Evolutionary conservation across 2,888 invertebrate genomes (phyloP), one percentile per base, ranked within the genome.

Genomic region (Argyra leucocephala): DNA sequence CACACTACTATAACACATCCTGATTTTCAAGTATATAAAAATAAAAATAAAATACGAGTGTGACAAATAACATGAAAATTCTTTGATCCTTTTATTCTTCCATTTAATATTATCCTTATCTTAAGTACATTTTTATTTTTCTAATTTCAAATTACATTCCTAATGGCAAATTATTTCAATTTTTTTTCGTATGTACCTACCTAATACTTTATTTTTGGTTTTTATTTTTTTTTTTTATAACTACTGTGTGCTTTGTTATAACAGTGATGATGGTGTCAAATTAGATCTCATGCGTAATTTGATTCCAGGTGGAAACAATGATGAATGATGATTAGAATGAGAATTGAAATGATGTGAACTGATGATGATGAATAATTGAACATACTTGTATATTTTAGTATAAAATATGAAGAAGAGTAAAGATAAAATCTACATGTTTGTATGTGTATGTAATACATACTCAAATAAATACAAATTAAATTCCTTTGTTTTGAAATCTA

Each of bases 281-380:
- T 48, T 48, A 48, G 48, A 48, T 48, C 2, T 48, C 18, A 48
- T 65, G 37, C 64, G 69, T 67, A 69, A 69, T 66, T 65, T 68
- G 69, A 69, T 67, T 68, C 69, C 69, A 69, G 67, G 68, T 68
- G 68, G 66, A 61, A 62, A 62, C 26, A 66, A 66, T 60, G 15
- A 48, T 48, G n/a, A 48, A 18, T 48, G 3, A 31, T 31, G 12
- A 31, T 31, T 48, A 18, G n/a, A 48, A 48, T 48, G 48, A 48
- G n/a, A n/a, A n/a, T n/a, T 48, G 48, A 48, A 48, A 18, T 48
- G 48, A 48, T 48, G 48, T 15, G 48, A 48, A 48, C 48, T 48
- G 48, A 31, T 31, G 31, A 31, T 31, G 31, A 48, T 48, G 48
- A 48, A 48, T 48, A 15, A 48, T 15, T 48, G 48, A 2, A 37